Evolutionary conservation across 2,888 invertebrate species (phyloP), one percentile per base, ranked within the genome.

Genomic region (Lacanobia oleracea): DNA sequence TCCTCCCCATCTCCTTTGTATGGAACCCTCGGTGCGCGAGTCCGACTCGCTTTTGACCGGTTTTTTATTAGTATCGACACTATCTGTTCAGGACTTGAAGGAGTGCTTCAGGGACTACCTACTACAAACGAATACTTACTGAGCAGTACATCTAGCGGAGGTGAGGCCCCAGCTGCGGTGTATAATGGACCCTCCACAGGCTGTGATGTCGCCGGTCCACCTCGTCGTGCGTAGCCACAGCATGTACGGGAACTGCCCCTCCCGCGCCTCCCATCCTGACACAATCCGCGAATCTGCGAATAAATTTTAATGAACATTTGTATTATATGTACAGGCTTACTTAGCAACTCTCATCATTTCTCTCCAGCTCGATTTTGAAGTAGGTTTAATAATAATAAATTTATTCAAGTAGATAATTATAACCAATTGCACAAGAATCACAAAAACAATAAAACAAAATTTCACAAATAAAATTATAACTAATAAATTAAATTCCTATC

Each of bases 121-220:
- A 18, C 4, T 50, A 7, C 2, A 16, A 40, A n/a, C 0, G 6
- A n/a, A 16, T 33, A 69, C 88, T 84, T 70, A 89, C 90, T 61
- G 77, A 43, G 88, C 90, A n/a, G 87, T 87, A 72, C 91, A 91
- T 60, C 89, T 87, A 12, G 86, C 91, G 0, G 91, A 88, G 2
- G 90, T 88, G n/a, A 91, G 79, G 0, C 87, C 91, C 91, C 91
- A 91, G 27, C 86, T 79, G n/a, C 77, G 72, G 71, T 91, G 90
- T 51, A 91, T 88, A 72, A 91, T 81, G 69, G 91, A 90, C 4
- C 87, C 91, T 0, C 89, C 91, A 33, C 91, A 91, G 14, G 86
- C 82, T 40, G 76, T 79, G 37, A 89, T 74, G 33, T 78, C 77
- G 0, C 91, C 91, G 2, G 64, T 68, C 63, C 70, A 61, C n/a